Conservation (phyloP, 1,140 invertebrate species). For the Nymphalis io region DNA sequence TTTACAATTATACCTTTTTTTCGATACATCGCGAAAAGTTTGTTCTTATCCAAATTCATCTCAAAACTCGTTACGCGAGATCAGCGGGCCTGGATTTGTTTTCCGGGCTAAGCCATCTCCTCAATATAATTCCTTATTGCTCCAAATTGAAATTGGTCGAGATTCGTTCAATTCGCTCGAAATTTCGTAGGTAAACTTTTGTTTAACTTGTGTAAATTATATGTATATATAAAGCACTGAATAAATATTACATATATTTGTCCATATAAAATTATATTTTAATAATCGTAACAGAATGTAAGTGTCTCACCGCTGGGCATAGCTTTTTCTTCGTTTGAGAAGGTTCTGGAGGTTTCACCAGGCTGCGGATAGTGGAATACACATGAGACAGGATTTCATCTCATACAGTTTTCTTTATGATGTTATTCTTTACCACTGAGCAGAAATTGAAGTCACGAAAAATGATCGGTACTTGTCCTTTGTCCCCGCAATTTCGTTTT, state of each 20-base stretch:
- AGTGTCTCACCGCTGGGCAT: too few species aligned
- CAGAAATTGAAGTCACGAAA: too few species aligned
- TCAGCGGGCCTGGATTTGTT: constrained; percentile 59
- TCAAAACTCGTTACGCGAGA: constrained; percentile 46
- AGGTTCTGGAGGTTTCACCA: too few species aligned
- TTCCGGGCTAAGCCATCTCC: constrained; percentile 31
- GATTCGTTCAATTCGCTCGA: constrained; percentile 35
- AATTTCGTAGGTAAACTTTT: constrained; percentile 9
- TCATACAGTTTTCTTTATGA: too few species aligned
- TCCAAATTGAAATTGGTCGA: constrained; percentile 55
- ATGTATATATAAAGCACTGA: background rate
- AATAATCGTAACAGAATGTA: too few species aligned
- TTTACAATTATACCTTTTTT: constrained; percentile 24
- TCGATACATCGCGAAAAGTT: constrained; percentile 39
- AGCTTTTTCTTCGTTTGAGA: too few species aligned
- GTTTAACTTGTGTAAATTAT: background rate
- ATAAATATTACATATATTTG: background rate
- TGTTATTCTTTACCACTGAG: too few species aligned
- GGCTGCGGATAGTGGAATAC: too few species aligned
- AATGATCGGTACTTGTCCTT: too few species aligned
- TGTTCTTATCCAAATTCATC: constrained; percentile 51
- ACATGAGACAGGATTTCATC: too few species aligned
- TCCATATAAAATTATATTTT: background rate
- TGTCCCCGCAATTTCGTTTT: too few species aligned
- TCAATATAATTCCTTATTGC: constrained; percentile 55